Evolutionary conservation across 2,888 invertebrate genomes (phyloP), one percentile per base, ranked within the genome.

Genomic region (Acheta domesticus): DNA sequence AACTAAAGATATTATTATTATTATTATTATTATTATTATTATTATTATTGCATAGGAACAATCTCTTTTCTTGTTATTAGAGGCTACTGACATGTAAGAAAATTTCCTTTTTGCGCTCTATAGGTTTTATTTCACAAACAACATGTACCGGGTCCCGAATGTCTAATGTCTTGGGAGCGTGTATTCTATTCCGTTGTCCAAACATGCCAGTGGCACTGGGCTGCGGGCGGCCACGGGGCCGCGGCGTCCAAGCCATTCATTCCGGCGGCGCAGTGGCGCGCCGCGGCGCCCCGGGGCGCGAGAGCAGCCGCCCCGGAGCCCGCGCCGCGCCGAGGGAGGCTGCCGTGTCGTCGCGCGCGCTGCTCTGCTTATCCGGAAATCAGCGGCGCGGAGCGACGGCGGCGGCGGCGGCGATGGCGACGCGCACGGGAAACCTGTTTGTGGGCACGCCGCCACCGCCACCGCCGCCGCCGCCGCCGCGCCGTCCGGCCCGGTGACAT

Each of bases 351-450:
- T 62, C 62, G 62, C 16, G 62, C 62, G n/a, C 16, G 62, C 62
- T 14, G 62, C n/a, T n/a, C 16, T n/a, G 62, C 62, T 62, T 62
- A 62, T 62, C 62, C 62, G 62, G 62, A 62, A 62, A 62, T 62
- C 62, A 62, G n/a, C 62, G 62, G 62, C 14, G 62, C 36, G 36
- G 36, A 19, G 62, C 62, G 62, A 62, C 62, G 62, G 36, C 36
- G 36, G 36, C 36, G 36, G 36, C 62, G n/a, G 62, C n/a, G 16
- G n/a, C 14, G 62, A n/a, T n/a, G n/a, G 14, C 62, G 14, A n/a
- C 62, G 62, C 62, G 62, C 62, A 16, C 62, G n/a, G n/a, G 62
- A 62, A 62, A 62, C 62, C 62, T 62, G 62, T 62, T 62, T 62
- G 62, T 62, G 62, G 62, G 16, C 62, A 62, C 16, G 62, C 62